Conservation (phyloP, 2,888 invertebrate species). For the Operophtera brumata region DNA sequence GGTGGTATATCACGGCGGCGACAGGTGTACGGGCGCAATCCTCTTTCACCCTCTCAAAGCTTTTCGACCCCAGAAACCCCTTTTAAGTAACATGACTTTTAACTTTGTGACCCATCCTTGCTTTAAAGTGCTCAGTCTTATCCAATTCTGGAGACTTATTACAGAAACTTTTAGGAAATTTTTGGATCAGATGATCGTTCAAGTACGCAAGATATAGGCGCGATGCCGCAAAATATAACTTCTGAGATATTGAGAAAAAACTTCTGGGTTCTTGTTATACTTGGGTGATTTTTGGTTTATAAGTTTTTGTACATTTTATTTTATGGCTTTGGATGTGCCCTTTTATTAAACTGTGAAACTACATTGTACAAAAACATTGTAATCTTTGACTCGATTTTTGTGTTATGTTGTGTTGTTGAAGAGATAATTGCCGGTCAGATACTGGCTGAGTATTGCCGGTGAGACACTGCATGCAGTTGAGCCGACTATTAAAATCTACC, state of each 20-base stretch:
- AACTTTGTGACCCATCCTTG: slow-evolving; percentile 78
- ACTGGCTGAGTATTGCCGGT: too few relatives aligned
- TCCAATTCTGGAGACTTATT: slow-evolving; percentile 56
- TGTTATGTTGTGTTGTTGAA: too few relatives aligned
- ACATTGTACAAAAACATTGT: too few relatives aligned
- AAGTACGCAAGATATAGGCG: slow-evolving; percentile 15
- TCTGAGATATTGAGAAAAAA: not conserved
- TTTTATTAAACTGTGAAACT: not conserved
- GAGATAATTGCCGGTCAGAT: too few relatives aligned
- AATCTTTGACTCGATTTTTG: too few relatives aligned
- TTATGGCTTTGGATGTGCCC: not conserved
- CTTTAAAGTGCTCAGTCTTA: slow-evolving; percentile 71
- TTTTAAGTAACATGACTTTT: slow-evolving; percentile 80
- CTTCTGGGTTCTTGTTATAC: not conserved
- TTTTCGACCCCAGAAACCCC: slow-evolving; percentile 72
- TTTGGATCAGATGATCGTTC: slow-evolving; percentile 41
- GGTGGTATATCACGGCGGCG: slow-evolving; percentile 55
- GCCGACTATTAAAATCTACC: too few relatives aligned
- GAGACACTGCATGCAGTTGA: too few relatives aligned
- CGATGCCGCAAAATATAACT: slow-evolving; percentile 7
- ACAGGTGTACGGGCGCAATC: slow-evolving; percentile 72
- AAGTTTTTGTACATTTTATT: not conserved
- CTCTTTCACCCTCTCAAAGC: slow-evolving; percentile 66
- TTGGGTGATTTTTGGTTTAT: not conserved
- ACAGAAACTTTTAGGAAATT: slow-evolving; percentile 42